Evolutionary conservation across 2,797 vertebrate genomes (phyloP).

Genomic region (Siniperca undulata): DNA sequence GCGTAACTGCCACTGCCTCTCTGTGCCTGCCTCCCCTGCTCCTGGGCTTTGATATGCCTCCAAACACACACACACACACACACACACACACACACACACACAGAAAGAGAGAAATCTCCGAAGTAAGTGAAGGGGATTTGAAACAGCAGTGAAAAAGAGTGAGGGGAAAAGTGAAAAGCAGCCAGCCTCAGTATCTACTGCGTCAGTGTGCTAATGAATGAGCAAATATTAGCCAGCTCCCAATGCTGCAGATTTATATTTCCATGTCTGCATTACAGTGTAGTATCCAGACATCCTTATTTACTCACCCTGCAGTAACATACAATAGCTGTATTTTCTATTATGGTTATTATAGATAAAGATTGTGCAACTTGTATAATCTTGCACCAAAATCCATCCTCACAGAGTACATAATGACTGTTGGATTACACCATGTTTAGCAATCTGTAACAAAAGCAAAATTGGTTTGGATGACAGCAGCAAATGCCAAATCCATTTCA

Average conservation of each 20-base stretch:
- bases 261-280: constrained; percentile 8
- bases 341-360: constrained; percentile 27
- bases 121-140: constrained; percentile 74
- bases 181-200: constrained; percentile 68
- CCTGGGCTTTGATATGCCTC: constrained; percentile 81
- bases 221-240: constrained; percentile 58
- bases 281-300: constrained; percentile 25
- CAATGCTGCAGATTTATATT: constrained; percentile 50
- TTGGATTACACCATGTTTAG: constrained; percentile 24
- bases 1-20: constrained; percentile 78
- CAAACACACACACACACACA: constrained; percentile 54
- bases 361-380: constrained; percentile 21
- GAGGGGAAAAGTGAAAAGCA: constrained; percentile 63
- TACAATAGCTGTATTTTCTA: background rate
- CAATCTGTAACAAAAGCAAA: constrained; percentile 14
- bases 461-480: constrained; percentile 15
- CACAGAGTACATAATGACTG: constrained; percentile 6
- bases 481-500: constrained; percentile 39
- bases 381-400: constrained; percentile 24
- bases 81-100: constrained; percentile 32
- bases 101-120: constrained; percentile 61
- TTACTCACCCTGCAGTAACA: constrained; percentile 27
- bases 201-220: constrained; percentile 74
- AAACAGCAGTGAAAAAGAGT: constrained; percentile 59
- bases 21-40: constrained; percentile 72